These are phyloP conservation scores for Puffinus mauretanicus DNA, from an alignment of 2,113 vertebrate genomes.

Conservation along the genomic window DNA sequence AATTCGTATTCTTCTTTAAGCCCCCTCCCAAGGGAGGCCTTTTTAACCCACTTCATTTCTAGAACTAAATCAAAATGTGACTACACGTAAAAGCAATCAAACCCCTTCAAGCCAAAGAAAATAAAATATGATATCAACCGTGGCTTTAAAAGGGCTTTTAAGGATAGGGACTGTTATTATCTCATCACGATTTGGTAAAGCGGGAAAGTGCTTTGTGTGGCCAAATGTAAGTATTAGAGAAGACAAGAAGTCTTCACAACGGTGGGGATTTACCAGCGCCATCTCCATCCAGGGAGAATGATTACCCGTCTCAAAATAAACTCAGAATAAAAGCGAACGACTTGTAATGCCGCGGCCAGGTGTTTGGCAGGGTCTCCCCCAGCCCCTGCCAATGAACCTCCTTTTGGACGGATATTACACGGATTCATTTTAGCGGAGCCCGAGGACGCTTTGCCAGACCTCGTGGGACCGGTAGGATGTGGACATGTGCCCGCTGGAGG, in stretches of 20 bases:
- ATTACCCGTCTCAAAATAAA: background rate
- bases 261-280: background rate
- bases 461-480: background rate
- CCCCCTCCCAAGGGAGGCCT: background rate
- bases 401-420: accelerated
- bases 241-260: background rate
- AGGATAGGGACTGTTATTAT: conserved; percentile 17
- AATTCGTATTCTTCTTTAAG: background rate
- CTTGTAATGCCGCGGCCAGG: background rate
- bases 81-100: background rate
- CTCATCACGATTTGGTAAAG: background rate
- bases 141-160: conserved; percentile 22
- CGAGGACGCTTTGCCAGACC: background rate
- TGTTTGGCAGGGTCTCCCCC: background rate
- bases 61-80: background rate
- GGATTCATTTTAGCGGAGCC: background rate
- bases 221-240: background rate
- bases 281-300: background rate
- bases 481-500: background rate
- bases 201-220: background rate
- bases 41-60: background rate
- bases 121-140: background rate
- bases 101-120: background rate
- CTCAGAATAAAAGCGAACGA: background rate
- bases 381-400: background rate